Evolutionary conservation across 2,113 vertebrate species (phyloP), one percentile per base, ranked within the genome.

Genomic region (Balaeniceps rex): DNA sequence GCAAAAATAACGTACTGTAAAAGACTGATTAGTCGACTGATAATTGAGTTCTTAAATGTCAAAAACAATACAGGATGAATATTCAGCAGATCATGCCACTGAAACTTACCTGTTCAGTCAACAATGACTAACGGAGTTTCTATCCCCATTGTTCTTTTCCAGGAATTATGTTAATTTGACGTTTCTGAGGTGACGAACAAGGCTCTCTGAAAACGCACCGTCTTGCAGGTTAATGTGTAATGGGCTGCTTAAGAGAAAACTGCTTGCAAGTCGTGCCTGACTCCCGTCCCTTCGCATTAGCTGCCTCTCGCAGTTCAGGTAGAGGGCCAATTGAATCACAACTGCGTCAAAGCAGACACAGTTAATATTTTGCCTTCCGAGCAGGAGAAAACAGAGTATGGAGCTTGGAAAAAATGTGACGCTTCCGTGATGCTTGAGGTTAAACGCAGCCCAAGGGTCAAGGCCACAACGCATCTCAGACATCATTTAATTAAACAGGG

Each of bases 21-120:
- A 98, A 98, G 98, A 97, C 98, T 98, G 98, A 98, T 98, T 98
- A 98, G 98, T 98, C 98, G 98, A 97, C 96, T 94, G 98, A 98
- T 98, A 98, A 98, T 98, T 98, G 98, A 98, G 98, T 98, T 98
- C 98, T 98, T 98, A 98, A 98, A 98, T 98, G 98, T 98, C 98
- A 98, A 98, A 98, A 98, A 98, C 97, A 98, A 98, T 98, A 97
- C 94, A 34, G 96, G 93, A 98, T 98, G 98, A 98, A 98, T 98
- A 98, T 98, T 98, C 98, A 98, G 96, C 97, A 98, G 98, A 98
- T 98, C 98, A 88, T 46, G 94, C 95, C 97, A 97, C 96, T 83
- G 97, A 97, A 98, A 98, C 97, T 96, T 97, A 98, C 98, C 98
- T 98, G 98, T 87, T 98, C 98, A 88, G 97, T 98, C 98, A 98